These are phyloP conservation scores for Papilio protenor DNA, from an alignment of 2,888 invertebrate genomes.

Conservation along the genomic window DNA sequence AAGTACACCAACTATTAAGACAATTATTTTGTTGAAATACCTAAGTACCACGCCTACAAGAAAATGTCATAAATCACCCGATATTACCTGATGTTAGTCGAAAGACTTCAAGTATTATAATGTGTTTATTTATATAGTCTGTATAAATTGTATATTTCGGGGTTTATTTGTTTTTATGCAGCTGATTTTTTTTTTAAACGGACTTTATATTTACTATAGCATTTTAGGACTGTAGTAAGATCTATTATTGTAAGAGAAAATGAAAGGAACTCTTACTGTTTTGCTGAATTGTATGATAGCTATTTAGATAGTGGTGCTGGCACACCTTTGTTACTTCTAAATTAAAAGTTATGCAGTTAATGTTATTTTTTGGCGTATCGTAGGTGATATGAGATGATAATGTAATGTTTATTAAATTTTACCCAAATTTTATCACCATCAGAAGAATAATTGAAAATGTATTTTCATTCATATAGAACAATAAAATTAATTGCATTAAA, in stretches of 20 bases:
- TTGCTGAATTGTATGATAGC: background rate
- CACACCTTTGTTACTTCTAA: background rate
- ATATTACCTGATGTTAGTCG: no score
- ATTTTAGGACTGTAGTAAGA: background rate
- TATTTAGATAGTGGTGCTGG: background rate
- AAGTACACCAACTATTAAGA: no score
- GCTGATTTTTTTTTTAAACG: background rate
- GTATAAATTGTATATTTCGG: background rate
- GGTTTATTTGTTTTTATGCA: background rate
- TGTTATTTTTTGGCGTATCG: background rate
- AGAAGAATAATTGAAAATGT: no score
- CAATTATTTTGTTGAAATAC: no score
- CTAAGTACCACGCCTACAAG: no score
- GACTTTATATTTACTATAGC: background rate
- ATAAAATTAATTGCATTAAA: no score
- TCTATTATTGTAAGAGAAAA: conserved; percentile 8
- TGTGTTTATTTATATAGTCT: background rate
- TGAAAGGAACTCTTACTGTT: background rate
- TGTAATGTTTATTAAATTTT: background rate
- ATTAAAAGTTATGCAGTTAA: background rate
- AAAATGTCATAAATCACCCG: no score
- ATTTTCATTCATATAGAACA: no score
- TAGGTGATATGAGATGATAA: background rate
- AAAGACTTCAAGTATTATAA: no score
- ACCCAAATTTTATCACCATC: no score